Base-by-base conservation (phyloP, 2,797 vertebrate genomes). In the Sebastes alutus region DNA sequence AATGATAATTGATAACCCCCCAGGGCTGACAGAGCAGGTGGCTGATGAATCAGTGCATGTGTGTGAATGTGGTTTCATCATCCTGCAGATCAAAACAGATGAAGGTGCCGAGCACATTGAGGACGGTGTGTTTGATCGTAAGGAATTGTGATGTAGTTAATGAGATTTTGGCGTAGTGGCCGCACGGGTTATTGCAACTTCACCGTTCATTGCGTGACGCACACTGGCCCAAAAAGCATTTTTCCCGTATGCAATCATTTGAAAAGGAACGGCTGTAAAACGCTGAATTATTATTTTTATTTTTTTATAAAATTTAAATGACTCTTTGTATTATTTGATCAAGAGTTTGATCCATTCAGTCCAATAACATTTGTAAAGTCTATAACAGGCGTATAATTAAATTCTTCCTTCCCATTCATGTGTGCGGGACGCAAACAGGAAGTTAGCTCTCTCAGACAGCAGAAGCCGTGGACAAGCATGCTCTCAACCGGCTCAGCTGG, bases 1-100 rank as follows among this genome's bases (percentile, higher is more conserved):
- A 78, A 86, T 68, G 75, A 79, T 87, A 89, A 90, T 75, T 86
- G 83, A 85, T 80, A 82, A 80, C 59, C 58, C 75, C 80, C 63
- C 12, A 29, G 67, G 81, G 82, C 42, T 69, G 46, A 78, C 25
- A 16, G 66, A 80, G 87, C 87, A 87, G 84, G 83, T 91, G 87
- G 87, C 80, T 77, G 83, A 76, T 30, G 56, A 86, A 80, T 73
- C 75, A 23, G 74, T 81, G 65, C 66, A 38, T 79, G 59, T 61
- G 55, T 81, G 78, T 55, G 70, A 89, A 83, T 62, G 68, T n/a
- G 52, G 56, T 92, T 80, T 88, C 82, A 81, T 85, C 75, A 80
- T 79, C 67, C 59, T 60, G 78, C 62, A 78, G 75, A 87, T 78
- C 59, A 69, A 69, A 83, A 72, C 66, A 71, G 71, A 84, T 73